Conservation (phyloP, 2,113 vertebrate genomes). For the Condylura cristata region DNA sequence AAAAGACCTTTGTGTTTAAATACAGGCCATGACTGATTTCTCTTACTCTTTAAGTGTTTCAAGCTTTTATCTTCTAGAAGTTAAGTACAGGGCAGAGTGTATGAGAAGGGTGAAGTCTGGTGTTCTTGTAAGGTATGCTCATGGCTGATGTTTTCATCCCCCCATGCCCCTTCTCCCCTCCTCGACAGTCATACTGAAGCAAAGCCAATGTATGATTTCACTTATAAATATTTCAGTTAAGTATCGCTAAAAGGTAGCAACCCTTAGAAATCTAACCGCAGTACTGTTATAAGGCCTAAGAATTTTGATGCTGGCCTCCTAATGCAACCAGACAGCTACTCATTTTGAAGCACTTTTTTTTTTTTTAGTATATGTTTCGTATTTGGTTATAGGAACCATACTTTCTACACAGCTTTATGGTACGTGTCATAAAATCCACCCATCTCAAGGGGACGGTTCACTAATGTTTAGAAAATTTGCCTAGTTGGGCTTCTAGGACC, state of each 20-base stretch:
- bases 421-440: not conserved
- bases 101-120: not conserved
- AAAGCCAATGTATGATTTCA: not conserved
- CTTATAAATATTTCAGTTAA: not conserved
- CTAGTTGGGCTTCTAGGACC: not conserved
- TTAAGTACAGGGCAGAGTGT: not conserved
- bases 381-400: not conserved
- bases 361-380: not conserved
- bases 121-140: not conserved
- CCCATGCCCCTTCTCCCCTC: fast-evolving
- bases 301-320: not conserved
- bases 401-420: not conserved
- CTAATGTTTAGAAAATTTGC: not conserved
- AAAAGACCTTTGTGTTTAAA: not conserved
- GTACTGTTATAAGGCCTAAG: not conserved
- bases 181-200: not conserved
- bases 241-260: not conserved
- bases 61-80: not conserved
- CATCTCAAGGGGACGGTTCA: not conserved
- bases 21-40: not conserved
- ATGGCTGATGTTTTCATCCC: too few relatives aligned
- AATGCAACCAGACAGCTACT: not conserved
- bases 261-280: not conserved
- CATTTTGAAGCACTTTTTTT: not conserved
- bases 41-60: not conserved